Base-by-base conservation (phyloP, 2,113 vertebrate genomes). In the Hystrix brachyura region DNA sequence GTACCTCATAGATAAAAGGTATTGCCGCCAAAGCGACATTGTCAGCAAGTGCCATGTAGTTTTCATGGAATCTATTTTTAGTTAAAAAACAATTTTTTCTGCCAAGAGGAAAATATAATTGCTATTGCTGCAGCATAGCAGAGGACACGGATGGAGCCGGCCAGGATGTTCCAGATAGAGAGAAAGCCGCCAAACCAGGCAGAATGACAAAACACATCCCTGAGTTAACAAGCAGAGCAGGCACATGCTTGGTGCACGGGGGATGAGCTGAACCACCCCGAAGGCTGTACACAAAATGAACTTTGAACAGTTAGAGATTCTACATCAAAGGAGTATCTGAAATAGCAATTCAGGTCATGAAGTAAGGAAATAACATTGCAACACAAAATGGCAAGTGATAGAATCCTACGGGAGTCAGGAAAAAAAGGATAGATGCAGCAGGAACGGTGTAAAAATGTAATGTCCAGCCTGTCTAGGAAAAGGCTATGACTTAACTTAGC, bases 51-150 rank as follows among this genome's bases (percentile, higher is more conserved):
- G 3, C 23, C 53, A 79, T 23, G 17, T 2, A 65, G 7, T 81
- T 81, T 83, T 84, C 29, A 64, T 34, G 13, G 64, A 55, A 90
- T 69, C 23, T 48, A 71, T 38, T 94, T 97, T 96, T 93, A 53
- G 18, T 79, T 89, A 62, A 86, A 89, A 96, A 81, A 18, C 80
- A 71, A 88, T 18, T 51, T 91, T 83, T 89, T 69, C 25, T 79
- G 34, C 38, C 72, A 95, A 85, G 62, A 92, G 46, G 8, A 84
- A 89, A 94, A 88, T 55, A 78, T 62, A 81, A 94, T 59, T 94
- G 25, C 17, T 88, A 72, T 18, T n/a, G 23, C 57, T 10, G 13
- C 7, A 60, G 34, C 9, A 59, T 2, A n/a, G 38, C 46, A 69
- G 29, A 94, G 43, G 53, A 65, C 38, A 55, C 29, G 69, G 29